These are phyloP conservation scores for Anticlea derivata DNA, from an alignment of 2,888 invertebrate species.

Conservation along the genomic window DNA sequence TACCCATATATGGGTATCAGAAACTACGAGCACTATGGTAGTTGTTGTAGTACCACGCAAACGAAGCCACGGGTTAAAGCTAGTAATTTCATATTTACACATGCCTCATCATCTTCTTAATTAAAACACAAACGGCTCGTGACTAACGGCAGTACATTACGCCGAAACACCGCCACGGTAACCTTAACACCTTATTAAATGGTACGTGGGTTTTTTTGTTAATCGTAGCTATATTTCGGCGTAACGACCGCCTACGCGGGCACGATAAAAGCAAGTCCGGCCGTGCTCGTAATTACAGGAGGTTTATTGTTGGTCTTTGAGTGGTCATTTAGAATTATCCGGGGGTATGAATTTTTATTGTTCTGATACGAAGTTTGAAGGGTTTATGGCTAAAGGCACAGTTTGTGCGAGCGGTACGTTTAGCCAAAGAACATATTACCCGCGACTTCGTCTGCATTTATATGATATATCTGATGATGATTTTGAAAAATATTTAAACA, in stretches of 20 bases:
- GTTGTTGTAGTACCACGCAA: too few relatives aligned
- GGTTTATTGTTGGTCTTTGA: conserved; percentile 64
- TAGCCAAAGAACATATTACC: too few relatives aligned
- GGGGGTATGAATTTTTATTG: conserved; percentile 22
- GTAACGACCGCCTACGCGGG: conserved; percentile 70
- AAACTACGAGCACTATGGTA: too few relatives aligned
- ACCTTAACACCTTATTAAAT: conserved; percentile 79
- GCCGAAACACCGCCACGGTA: conserved; percentile 60
- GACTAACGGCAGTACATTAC: conserved; percentile 67
- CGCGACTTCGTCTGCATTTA: too few relatives aligned
- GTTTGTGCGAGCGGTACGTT: not conserved
- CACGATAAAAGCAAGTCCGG: conserved; percentile 72
- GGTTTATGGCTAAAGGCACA: conserved; percentile 3
- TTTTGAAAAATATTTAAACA: too few relatives aligned
- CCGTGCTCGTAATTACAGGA: conserved; percentile 73
- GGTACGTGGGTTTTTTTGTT: conserved; percentile 74
- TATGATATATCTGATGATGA: too few relatives aligned
- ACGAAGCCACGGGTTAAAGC: not conserved
- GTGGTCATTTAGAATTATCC: conserved; percentile 36
- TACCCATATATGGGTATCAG: too few relatives aligned
- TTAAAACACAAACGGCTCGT: conserved; percentile 42
- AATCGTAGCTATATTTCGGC: conserved; percentile 76
- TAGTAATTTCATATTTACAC: conserved; percentile 23
- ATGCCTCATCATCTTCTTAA: conserved; percentile 26
- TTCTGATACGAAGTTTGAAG: conserved; percentile 19